phyloP scores from a whole-genome alignment of 1,140 invertebrate genomes.

The Calephelis nemesis region DNA sequence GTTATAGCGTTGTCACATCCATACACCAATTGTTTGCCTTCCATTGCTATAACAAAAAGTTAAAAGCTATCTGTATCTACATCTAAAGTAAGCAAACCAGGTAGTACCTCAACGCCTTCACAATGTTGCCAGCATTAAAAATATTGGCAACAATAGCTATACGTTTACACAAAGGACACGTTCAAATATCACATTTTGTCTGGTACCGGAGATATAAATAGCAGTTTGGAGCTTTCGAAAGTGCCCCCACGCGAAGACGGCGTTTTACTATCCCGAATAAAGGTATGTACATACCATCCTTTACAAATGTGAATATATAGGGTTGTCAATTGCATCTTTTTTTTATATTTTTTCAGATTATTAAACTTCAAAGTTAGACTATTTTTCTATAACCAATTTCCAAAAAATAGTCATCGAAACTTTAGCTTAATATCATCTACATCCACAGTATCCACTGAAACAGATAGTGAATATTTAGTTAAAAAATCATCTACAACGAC shows the following conservation, averaged over 20 bases:
- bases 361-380: too few species aligned
- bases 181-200: slow-evolving; percentile 17
- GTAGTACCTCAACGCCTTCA: slow-evolving; percentile 13
- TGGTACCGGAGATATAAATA: slow-evolving; percentile 16
- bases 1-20: too few species aligned
- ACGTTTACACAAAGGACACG: slow-evolving; percentile 11
- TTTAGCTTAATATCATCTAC: too few species aligned
- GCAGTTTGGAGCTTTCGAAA: slow-evolving; percentile 16
- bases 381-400: too few species aligned
- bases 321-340: not conserved
- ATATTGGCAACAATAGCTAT: slow-evolving; percentile 6
- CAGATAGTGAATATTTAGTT: too few species aligned
- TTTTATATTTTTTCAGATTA: not conserved
- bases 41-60: not conserved
- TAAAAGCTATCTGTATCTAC: not conserved
- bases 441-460: too few species aligned
- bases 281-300: slow-evolving; percentile 14
- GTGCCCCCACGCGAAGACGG: slow-evolving; percentile 15
- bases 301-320: slow-evolving; percentile 1
- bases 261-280: slow-evolving; percentile 15
- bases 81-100: not conserved
- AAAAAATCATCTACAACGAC: too few species aligned
- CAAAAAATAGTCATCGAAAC: too few species aligned
- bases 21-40: too few species aligned
- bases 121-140: slow-evolving; percentile 16